Evolutionary conservation across 2,797 vertebrate species (phyloP), one percentile per base, ranked within the genome.

Genomic region (Atherinosoma microstoma): DNA sequence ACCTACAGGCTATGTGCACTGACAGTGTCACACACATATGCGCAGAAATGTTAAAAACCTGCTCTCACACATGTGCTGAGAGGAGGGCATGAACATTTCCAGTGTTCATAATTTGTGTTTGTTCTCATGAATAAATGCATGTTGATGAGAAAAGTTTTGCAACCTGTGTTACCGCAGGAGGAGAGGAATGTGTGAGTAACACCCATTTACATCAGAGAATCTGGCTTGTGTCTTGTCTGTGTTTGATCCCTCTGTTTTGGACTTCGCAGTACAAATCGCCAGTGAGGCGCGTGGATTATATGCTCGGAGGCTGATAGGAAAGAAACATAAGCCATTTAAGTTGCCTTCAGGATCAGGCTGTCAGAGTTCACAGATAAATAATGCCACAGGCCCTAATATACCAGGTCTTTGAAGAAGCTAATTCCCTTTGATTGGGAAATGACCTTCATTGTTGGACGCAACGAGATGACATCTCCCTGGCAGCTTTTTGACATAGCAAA

Each of bases 371-470:
- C 82, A 73, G 84, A 85, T 85, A 84, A 82, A 88, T 85, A 87
- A 87, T 82, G 89, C 87, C 86, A 82, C 10, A 45, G 73, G 78
- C 76, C 71, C 70, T 86, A 80, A 89, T 91, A 87, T 77, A 81
- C 13, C 70, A 47, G 83, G 70, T 76, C 88, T 91, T 90, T 86
- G 88, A 91, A 85, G 88, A 82, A 81, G 73, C 85, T 91, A 91
- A 91, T 92, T 92, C 87, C 82, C 70, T 87, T 67, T 87, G 86
- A 92, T 91, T 83, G 82, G 88, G 74, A 85, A 91, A 88, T 92
- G 91, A 93, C 91, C 92, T 91, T 90, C 89, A 87, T 93, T 91
- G 90, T 90, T 82, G 87, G 84, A 87, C 82, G 49, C 59, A 38
- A 83, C 22, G 32, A 76, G 85, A 91, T 92, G 92, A 91, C 91